These are phyloP conservation scores for Leucophenga varia DNA, from an alignment of 1,140 invertebrate species.

Conservation along the genomic window DNA sequence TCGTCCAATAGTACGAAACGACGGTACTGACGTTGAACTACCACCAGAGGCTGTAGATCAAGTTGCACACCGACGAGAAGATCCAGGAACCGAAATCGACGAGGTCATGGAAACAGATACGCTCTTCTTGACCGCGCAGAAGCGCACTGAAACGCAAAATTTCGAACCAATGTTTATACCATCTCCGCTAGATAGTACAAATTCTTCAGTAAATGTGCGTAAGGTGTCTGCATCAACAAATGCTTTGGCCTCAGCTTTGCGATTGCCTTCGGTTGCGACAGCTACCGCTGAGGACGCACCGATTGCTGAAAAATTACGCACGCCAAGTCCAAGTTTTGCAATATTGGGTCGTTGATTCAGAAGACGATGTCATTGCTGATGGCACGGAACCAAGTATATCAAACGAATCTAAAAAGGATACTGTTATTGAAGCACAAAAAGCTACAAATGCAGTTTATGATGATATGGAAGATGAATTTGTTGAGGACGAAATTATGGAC, in stretches of 20 bases:
- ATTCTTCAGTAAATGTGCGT: conserved; percentile 56
- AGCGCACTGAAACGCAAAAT: conserved; percentile 59
- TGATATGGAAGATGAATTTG: conserved; percentile 10
- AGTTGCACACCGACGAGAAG: conserved; percentile 58
- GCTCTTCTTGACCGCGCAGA: conserved; percentile 43
- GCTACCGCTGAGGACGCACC: conserved; percentile 24
- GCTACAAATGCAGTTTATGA: conserved; percentile 5
- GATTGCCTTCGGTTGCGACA: conserved; percentile 29
- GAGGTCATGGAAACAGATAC: conserved; percentile 58
- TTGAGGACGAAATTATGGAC: conserved; percentile 51
- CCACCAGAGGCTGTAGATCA: conserved; percentile 56
- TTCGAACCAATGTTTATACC: conserved; percentile 77
- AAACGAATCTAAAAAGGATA: too few relatives aligned
- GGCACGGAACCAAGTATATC: too few relatives aligned
- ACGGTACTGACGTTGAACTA: conserved; percentile 51
- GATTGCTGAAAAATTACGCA: conserved; percentile 24
- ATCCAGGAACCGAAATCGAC: conserved; percentile 59
- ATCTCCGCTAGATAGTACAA: conserved; percentile 63
- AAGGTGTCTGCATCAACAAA: conserved; percentile 56
- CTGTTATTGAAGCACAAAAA: too few relatives aligned
- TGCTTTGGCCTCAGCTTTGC: conserved; percentile 20
- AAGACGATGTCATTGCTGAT: not conserved
- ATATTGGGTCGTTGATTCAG: conserved; percentile 1
- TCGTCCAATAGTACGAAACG: conserved; percentile 72
- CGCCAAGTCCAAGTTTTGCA: too few relatives aligned